These are phyloP conservation scores for Pocillopora damicornis DNA, from an alignment of 64 coral and sea anemone genomes.

Conservation along the genomic window DNA sequence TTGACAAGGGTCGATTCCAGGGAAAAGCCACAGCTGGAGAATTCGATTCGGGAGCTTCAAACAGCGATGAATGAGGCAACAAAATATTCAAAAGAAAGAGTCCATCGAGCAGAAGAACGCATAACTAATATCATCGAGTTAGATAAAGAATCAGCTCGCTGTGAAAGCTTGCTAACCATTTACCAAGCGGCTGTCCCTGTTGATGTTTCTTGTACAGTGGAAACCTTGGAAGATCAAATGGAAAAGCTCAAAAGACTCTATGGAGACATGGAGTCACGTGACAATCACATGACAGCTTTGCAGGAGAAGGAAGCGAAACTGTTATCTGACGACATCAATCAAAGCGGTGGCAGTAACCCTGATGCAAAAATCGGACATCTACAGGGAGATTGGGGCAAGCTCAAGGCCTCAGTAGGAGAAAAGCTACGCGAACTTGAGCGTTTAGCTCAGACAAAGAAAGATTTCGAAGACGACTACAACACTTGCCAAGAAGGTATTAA, in stretches of 20 bases:
- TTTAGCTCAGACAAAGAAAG: constrained; percentile 44
- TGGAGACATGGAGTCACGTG: constrained; percentile 72
- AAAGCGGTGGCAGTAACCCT: neutral
- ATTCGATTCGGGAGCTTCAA: constrained; percentile 34
- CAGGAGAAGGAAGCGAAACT: constrained; percentile 38
- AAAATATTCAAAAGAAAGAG: neutral
- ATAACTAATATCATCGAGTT: constrained; percentile 57
- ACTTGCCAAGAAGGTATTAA: constrained; percentile 20
- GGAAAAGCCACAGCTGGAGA: constrained; percentile 36
- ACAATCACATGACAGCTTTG: constrained; percentile 47
- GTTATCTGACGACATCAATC: neutral
- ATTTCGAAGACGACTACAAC: constrained; percentile 61
- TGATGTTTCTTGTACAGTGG: constrained; percentile 48
- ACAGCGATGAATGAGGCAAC: constrained; percentile 4
- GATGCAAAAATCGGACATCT: constrained; percentile 44
- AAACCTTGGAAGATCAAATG: constrained; percentile 71
- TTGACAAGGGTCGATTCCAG: constrained; percentile 35
- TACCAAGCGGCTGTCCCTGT: constrained; percentile 70
- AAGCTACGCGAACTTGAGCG: constrained; percentile 51
- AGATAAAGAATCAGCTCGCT: constrained; percentile 59
- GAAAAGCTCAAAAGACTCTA: constrained; percentile 67
- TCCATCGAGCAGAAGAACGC: constrained; percentile 24
- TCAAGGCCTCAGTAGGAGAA: constrained; percentile 39
- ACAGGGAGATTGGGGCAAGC: constrained; percentile 56
- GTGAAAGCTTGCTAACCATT: constrained; percentile 69